A percentile compares a stretch with the other conserved stretches of the same genome.
phyloP scores from a whole-genome alignment of 1,140 invertebrate genomes.

The Cydia strobilella region DNA sequence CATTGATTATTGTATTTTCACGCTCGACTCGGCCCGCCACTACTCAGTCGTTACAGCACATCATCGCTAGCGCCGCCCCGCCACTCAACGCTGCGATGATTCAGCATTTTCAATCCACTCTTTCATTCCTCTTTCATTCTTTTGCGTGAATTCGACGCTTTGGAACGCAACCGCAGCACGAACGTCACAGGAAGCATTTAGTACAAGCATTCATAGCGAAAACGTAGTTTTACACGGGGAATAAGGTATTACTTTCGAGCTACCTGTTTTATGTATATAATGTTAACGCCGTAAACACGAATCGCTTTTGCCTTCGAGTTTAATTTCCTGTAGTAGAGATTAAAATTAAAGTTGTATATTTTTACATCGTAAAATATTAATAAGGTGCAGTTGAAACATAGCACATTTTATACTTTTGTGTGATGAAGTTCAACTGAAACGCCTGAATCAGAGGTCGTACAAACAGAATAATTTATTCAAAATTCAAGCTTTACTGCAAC shows the following conservation, averaged over 20 bases:
- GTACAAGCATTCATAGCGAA: slow-evolving; percentile 38
- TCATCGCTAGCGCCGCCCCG: slow-evolving; percentile 61
- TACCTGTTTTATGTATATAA: slow-evolving; percentile 7
- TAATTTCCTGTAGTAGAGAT: slow-evolving; percentile 19
- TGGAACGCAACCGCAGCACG: slow-evolving; percentile 27
- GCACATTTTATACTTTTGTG: not conserved
- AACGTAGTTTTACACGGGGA: slow-evolving; percentile 51
- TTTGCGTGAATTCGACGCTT: slow-evolving; percentile 56
- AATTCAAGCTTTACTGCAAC: not conserved
- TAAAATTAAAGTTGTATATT: slow-evolving; percentile 9
- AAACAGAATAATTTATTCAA: not conserved
- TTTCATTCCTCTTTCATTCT: slow-evolving; percentile 73
- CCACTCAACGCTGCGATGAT: slow-evolving; percentile 65
- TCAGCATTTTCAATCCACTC: slow-evolving; percentile 75
- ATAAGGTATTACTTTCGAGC: slow-evolving; percentile 25
- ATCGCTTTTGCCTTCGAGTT: not conserved
- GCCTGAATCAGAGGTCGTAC: not conserved
- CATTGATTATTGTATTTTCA: no score
- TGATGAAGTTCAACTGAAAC: not conserved
- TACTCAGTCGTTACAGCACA: slow-evolving; percentile 67
- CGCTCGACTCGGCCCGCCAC: slow-evolving; percentile 38
- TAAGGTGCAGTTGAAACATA: not conserved
- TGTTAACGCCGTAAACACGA: slow-evolving; percentile 4
- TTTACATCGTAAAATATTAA: not conserved
- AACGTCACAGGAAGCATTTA: slow-evolving; percentile 3